phyloP scores from a whole-genome alignment of 2,888 invertebrate genomes.

The Philopedon plagiatum region DNA sequence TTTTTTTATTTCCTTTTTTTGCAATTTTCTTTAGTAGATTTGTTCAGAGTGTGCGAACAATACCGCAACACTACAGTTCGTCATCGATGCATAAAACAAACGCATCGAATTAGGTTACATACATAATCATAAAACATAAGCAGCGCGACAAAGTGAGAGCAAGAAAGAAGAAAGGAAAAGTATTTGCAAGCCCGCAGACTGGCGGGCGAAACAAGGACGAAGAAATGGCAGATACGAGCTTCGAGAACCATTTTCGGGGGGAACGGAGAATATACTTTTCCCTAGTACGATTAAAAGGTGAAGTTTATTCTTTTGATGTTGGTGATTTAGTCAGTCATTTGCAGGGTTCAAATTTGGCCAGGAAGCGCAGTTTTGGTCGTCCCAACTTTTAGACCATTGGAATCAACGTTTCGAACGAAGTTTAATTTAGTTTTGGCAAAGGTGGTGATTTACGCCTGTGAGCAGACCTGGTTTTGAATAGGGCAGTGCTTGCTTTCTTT shows the following conservation, averaged over 20 bases:
- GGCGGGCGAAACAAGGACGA: constrained; percentile 24
- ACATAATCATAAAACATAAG: background rate
- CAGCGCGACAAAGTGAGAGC: constrained; percentile 26
- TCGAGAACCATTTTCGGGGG: constrained; percentile 18
- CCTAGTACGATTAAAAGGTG: constrained; percentile 9
- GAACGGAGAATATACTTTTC: constrained; percentile 18
- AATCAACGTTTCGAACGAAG: no score
- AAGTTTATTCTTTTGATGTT: constrained; percentile 19
- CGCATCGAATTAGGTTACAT: constrained; percentile 10
- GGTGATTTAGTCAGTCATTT: constrained; percentile 16
- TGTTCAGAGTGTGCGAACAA: no score
- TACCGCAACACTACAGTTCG: background rate
- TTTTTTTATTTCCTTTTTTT: no score
- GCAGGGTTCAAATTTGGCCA: constrained; percentile 2
- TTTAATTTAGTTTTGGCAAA: no score
- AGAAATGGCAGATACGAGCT: constrained; percentile 16
- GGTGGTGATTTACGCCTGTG: no score
- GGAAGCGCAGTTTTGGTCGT: background rate
- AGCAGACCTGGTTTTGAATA: background rate
- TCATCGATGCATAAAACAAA: background rate
- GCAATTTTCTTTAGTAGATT: no score
- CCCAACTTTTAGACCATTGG: no score
- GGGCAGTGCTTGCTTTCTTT: background rate
- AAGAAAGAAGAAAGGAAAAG: constrained; percentile 28
- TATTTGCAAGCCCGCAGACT: background rate